These are phyloP conservation scores for Acridotheres tristis DNA, from an alignment of 2,797 vertebrate genomes.

Conservation along the genomic window DNA sequence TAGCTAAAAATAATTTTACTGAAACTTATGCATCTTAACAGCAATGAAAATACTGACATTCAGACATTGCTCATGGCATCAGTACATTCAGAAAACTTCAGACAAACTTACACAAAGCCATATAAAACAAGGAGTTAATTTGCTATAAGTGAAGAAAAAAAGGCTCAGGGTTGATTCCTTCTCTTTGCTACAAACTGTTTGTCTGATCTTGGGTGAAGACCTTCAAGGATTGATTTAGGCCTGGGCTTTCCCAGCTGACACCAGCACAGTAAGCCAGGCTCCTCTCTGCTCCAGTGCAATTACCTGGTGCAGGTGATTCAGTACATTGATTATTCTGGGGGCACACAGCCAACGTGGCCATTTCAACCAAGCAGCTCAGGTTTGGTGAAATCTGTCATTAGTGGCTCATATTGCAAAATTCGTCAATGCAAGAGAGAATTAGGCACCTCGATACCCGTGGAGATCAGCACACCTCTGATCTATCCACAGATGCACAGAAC, in stretches of 20 bases:
- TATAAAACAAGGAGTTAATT: neutral
- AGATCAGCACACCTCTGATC: neutral
- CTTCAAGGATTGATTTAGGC: neutral
- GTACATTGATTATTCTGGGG: neutral
- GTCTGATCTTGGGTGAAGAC: neutral
- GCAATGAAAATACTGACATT: conserved; percentile 38
- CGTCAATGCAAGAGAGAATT: neutral
- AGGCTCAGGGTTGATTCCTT: neutral
- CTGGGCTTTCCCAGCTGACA: neutral
- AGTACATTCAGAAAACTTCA: neutral
- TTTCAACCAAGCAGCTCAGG: neutral
- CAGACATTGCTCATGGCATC: neutral
- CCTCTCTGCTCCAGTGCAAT: neutral
- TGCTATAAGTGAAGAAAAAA: neutral
- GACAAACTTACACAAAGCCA: neutral
- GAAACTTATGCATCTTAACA: conserved; percentile 24
- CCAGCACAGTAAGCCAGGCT: neutral
- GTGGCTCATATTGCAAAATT: neutral
- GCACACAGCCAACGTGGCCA: fast-evolving
- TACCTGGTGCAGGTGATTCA: neutral
- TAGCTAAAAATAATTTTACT: conserved; percentile 70
- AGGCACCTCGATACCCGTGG: fast-evolving
- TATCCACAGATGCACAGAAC: fast-evolving
- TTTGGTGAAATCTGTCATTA: neutral
- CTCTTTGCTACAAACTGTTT: neutral